Base-by-base conservation (phyloP, 2,797 vertebrate species). In the Mormyrus proboscirostris region DNA sequence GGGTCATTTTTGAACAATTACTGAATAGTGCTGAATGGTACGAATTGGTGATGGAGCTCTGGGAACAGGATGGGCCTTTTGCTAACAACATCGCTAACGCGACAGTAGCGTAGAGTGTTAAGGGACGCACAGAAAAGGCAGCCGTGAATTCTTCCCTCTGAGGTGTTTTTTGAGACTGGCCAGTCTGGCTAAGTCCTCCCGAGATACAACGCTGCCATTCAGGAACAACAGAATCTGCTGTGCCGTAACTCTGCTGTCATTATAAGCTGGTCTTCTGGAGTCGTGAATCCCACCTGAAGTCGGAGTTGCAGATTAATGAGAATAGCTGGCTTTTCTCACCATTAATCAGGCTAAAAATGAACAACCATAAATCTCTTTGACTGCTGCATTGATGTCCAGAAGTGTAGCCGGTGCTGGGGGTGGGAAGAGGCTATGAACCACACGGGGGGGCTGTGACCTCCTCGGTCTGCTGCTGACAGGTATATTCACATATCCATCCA, bases 191-290 rank as follows among this genome's bases (percentile, higher is more conserved):
- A 50, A 65, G 88, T 19, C 90, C 91, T 91, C 89, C 88, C 1
- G 88, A 93, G 94, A 93, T 93, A 93, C 94, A 94, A 94, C 89
- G 90, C 62, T 92, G 93, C 94, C 94, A 94, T 94, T 95, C 94
- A 92, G 89, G 88, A 88, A 90, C 90, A 93, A 93, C 91, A 91
- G 91, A 88, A 90, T 90, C 89, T 90, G 91, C 92, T 90, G 86
- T 69, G 86, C 89, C 91, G 89, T 89, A 93, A 93, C 94, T 94
- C 93, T 90, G 90, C 91, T 62, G 91, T 90, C 89, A 91, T 94
- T 92, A 93, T 92, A 91, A 86, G 62, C 88, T 79, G 91, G 90
- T 91, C 91, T 92, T 91, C 65, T 91, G 91, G 92, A 90, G 19
- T 4, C 53, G 53, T 73, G 50, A 69, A 53, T 5, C 4, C n/a